A percentile compares a stretch with the other conserved stretches of the same genome.
phyloP scores from a whole-genome alignment of 2,113 vertebrate genomes.

The Penelope pileata region DNA sequence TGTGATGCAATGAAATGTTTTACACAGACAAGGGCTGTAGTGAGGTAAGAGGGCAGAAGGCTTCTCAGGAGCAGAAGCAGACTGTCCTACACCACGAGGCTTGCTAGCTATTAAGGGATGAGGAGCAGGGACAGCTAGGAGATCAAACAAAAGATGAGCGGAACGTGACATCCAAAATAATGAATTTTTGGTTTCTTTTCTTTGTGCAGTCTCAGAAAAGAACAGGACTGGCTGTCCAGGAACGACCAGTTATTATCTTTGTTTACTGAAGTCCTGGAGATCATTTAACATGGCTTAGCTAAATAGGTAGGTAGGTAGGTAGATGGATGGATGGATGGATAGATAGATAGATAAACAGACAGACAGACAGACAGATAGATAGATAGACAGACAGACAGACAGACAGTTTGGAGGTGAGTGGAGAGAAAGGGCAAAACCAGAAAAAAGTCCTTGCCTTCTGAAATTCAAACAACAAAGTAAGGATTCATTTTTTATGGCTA shows the following conservation, averaged over 20 bases:
- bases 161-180: background rate
- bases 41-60: background rate
- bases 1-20: background rate
- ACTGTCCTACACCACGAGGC: background rate
- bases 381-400: background rate
- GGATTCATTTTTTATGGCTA: background rate
- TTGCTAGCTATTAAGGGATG: background rate
- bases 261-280: background rate
- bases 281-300: background rate
- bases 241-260: background rate
- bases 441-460: background rate
- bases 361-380: background rate
- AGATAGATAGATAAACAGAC: background rate
- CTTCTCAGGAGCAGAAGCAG: accelerated
- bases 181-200: background rate
- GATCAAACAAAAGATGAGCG: background rate
- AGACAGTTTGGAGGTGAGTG: background rate
- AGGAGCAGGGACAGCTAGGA: background rate
- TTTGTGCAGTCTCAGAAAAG: background rate
- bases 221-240: background rate
- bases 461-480: background rate
- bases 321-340: background rate
- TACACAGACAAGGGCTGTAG: accelerated
- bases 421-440: background rate
- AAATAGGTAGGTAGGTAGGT: too few relatives aligned